phyloP scores from a whole-genome alignment of 2,113 vertebrate species.

The Dicerorhinus sumatrensis region DNA sequence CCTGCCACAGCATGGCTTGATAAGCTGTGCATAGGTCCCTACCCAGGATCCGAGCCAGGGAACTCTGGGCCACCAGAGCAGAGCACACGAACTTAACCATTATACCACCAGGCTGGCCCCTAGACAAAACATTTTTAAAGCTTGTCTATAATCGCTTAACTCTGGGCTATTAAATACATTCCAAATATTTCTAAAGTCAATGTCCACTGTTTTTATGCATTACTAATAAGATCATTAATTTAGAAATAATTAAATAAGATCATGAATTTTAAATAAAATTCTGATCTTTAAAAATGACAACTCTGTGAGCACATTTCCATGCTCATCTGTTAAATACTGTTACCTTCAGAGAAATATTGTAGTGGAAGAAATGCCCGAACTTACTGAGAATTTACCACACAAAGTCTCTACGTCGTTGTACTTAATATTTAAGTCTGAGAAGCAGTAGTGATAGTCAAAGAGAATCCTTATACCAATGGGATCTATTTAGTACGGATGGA shows the following conservation, averaged over 20 bases:
- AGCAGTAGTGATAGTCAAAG: background rate
- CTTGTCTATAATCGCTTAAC: background rate
- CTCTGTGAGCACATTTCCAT: background rate
- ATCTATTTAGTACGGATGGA: background rate
- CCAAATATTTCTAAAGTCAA: background rate
- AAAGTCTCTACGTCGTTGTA: background rate
- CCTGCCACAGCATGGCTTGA: too few relatives aligned
- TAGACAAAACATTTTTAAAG: background rate
- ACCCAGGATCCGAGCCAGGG: too few relatives aligned
- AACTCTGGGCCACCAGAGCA: too few relatives aligned
- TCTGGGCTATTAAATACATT: background rate
- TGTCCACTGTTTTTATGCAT: background rate
- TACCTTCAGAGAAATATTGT: background rate
- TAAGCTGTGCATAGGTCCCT: too few relatives aligned
- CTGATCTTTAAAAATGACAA: background rate
- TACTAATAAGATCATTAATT: background rate
- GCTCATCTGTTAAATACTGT: background rate
- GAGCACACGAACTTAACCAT: too few relatives aligned
- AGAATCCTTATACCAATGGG: background rate
- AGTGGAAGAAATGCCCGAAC: background rate
- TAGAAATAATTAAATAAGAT: background rate
- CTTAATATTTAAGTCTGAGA: background rate
- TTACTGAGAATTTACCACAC: background rate
- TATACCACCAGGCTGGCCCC: too few relatives aligned
- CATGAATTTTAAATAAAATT: constrained; percentile 12